A percentile compares a stretch with the other conserved stretches of the same genome.
These are phyloP conservation scores for Cotesia congregata DNA, from an alignment of 2,888 invertebrate genomes.

Conservation along the genomic window DNA sequence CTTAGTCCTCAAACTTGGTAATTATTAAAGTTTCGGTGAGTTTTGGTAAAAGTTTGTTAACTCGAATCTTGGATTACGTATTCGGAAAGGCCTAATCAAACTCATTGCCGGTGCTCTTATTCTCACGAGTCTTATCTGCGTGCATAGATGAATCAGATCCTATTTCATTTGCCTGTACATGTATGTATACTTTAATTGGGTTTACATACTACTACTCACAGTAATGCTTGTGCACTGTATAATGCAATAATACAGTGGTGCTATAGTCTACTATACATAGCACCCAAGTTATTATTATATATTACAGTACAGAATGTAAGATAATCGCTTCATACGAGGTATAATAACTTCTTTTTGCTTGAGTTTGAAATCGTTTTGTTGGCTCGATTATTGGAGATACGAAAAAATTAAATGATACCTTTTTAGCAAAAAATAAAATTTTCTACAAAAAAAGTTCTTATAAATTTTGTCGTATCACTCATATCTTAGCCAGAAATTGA, in stretches of 20 bases:
- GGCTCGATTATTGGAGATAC: too few species aligned
- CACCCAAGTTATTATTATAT: neutral
- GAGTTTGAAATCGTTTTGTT: too few species aligned
- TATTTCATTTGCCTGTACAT: conserved; percentile 16
- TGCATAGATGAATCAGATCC: conserved; percentile 17
- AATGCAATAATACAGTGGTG: too few species aligned
- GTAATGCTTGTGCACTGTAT: too few species aligned
- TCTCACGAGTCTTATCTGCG: conserved; percentile 18
- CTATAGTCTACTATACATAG: too few species aligned
- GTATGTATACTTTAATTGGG: conserved; percentile 14
- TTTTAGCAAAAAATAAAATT: too few species aligned
- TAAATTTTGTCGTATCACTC: too few species aligned
- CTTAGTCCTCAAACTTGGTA: conserved; percentile 54
- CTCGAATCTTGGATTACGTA: conserved; percentile 51
- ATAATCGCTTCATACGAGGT: neutral
- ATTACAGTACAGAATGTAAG: neutral
- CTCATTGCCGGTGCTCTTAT: neutral
- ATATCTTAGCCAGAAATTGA: too few species aligned
- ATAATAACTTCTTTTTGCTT: neutral
- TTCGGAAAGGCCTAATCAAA: conserved; percentile 35
- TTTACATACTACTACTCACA: conserved; percentile 10
- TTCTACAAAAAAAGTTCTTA: too few species aligned
- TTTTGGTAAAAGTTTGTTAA: conserved; percentile 46
- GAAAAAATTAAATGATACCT: too few species aligned
- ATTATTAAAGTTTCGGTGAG: conserved; percentile 59